A percentile compares a stretch with the other conserved stretches of the same genome.
Evolutionary conservation across 37 sponge, comb jelly and placozoan genomes (phyloP).

Genomic region (Mnemiopsis leidyi): DNA sequence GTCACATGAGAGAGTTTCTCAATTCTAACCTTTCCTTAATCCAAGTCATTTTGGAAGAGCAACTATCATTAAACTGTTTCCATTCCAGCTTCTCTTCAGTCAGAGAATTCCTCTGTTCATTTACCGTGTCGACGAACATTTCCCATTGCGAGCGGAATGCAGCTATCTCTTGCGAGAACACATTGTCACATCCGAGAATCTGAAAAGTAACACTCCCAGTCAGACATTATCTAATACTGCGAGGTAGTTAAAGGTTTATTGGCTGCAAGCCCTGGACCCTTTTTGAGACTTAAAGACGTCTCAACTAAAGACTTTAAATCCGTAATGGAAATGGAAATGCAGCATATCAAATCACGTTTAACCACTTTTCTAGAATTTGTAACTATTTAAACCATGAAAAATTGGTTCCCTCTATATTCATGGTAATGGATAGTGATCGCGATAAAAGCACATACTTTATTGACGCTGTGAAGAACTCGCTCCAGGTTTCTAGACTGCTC

Average conservation of each 20-base stretch:
- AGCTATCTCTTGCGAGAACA: constrained; percentile 30
- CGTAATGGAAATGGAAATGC: too few relatives aligned
- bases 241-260: too few relatives aligned
- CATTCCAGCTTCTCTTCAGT: constrained; percentile 59
- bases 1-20: too few relatives aligned
- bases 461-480: constrained; percentile 1
- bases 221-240: too few relatives aligned
- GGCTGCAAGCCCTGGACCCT: too few relatives aligned
- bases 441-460: neutral
- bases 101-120: constrained; percentile 41
- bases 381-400: too few relatives aligned
- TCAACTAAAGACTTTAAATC: too few relatives aligned
- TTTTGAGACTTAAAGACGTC: too few relatives aligned
- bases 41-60: constrained; percentile 43
- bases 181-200: constrained; percentile 40
- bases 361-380: too few relatives aligned
- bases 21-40: constrained; percentile 50
- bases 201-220: neutral
- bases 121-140: constrained; percentile 12
- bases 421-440: too few relatives aligned
- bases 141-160: constrained; percentile 49
- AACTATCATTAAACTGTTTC: constrained; percentile 49
- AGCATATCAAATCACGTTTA: too few relatives aligned
- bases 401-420: too few relatives aligned
- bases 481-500: constrained; percentile 23